phyloP scores from a whole-genome alignment of 2,797 vertebrate genomes.

The Bradypus variegatus region DNA sequence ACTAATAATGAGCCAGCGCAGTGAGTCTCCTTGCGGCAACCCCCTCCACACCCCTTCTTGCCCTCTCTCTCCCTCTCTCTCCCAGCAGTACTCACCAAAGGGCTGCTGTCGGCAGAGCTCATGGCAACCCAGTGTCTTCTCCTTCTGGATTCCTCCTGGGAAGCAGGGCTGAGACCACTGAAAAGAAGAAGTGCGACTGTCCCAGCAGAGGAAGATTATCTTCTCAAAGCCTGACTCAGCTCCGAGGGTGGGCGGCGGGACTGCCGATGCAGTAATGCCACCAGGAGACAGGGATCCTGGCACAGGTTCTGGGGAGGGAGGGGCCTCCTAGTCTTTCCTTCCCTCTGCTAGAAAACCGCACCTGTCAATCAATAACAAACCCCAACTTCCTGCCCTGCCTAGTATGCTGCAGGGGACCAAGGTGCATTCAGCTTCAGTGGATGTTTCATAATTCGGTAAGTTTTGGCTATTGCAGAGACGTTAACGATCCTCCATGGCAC shows the following conservation, averaged over 20 bases:
- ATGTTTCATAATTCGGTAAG: neutral
- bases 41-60: too few relatives aligned
- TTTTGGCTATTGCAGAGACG: neutral
- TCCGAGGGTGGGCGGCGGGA: neutral
- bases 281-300: neutral
- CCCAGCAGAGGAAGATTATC: neutral
- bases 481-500: neutral
- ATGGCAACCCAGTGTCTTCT: neutral
- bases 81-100: constrained; percentile 36
- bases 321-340: neutral
- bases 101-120: neutral
- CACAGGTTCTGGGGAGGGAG: neutral
- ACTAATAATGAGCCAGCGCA: neutral
- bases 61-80: neutral
- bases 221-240: neutral
- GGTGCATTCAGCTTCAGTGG: neutral
- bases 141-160: neutral
- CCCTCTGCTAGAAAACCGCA: too few relatives aligned
- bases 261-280: too few relatives aligned
- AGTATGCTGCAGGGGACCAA: neutral
- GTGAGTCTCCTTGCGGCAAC: too few relatives aligned
- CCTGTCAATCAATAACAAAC: rapidly evolving
- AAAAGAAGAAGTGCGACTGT: neutral
- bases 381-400: neutral
- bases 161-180: neutral